Conservation (phyloP, 2,113 vertebrate genomes). For the Lipotes vexillifer region DNA sequence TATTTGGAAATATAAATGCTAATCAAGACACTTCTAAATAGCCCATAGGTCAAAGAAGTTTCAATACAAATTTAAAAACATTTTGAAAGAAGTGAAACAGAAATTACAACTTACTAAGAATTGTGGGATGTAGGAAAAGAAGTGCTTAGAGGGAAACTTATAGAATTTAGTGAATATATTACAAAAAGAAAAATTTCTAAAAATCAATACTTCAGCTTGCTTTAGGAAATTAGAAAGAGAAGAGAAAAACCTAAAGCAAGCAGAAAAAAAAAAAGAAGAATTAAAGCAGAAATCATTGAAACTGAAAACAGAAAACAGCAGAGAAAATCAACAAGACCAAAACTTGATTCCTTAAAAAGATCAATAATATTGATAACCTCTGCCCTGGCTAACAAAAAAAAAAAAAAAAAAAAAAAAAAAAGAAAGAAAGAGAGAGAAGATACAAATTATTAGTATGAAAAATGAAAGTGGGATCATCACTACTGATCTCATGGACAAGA, state of each 20-base stretch:
- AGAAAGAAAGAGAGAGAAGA: background rate
- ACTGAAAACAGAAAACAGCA: background rate
- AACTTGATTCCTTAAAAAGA: background rate
- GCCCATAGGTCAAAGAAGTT: background rate
- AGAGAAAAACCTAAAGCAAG: background rate
- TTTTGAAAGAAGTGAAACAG: background rate
- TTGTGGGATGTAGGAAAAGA: background rate
- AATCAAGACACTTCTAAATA: background rate
- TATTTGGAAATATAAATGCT: background rate
- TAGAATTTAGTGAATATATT: background rate
- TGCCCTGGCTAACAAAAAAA: background rate
- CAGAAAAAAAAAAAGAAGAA: background rate
- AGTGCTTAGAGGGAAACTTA: background rate
- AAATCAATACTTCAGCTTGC: background rate
- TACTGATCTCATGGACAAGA: background rate
- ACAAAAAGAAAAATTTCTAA: background rate
- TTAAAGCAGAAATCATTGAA: background rate
- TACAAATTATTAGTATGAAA: background rate
- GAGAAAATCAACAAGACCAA: background rate
- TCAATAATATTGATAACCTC: background rate
- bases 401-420: background rate
- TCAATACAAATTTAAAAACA: background rate
- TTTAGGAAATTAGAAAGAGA: background rate
- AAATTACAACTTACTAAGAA: background rate
- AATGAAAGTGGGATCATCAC: background rate